Percentiles rank a stretch among this genome's conserved stretches.
phyloP scores from a whole-genome alignment of 2,797 vertebrate genomes.

The Leuciscus waleckii region DNA sequence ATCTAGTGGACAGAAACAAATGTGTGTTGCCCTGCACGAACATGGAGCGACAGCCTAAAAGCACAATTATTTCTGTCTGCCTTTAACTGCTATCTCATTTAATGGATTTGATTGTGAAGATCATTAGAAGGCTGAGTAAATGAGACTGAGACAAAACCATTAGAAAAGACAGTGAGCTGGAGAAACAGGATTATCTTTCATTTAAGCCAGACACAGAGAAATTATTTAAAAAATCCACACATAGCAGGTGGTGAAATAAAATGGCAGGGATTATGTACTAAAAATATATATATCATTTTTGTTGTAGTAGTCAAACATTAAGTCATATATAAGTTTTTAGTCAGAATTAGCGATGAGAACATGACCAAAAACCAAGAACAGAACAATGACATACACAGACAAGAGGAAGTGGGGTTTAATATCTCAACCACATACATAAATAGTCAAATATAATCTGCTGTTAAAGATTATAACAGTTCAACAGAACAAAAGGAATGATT shows the following conservation, averaged over 20 bases:
- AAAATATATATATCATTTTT: not conserved
- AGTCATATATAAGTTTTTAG: not conserved
- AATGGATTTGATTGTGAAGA: not conserved
- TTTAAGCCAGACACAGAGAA: not conserved
- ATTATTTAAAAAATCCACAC: not conserved
- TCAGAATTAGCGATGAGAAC: not conserved
- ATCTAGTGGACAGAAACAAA: constrained; percentile 66
- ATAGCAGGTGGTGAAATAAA: not conserved
- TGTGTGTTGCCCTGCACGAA: not conserved
- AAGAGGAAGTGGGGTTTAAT: constrained; percentile 71
- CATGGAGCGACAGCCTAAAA: not conserved
- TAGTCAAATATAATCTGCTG: constrained; percentile 72
- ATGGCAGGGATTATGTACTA: not conserved
- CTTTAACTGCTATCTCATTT: not conserved
- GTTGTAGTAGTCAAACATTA: not conserved
- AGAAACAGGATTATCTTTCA: constrained; percentile 5
- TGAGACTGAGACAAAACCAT: constrained; percentile 7
- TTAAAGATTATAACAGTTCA: constrained; percentile 64
- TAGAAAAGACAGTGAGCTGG: not conserved
- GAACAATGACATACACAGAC: constrained; percentile 50
- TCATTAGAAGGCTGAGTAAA: not conserved
- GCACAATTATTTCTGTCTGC: not conserved
- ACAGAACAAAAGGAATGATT: constrained; percentile 75
- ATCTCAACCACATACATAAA: constrained; percentile 71
- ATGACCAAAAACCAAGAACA: constrained; percentile 1